These are phyloP conservation scores for Brachystomella parvula DNA, from an alignment of 1,140 invertebrate genomes.

Conservation along the genomic window DNA sequence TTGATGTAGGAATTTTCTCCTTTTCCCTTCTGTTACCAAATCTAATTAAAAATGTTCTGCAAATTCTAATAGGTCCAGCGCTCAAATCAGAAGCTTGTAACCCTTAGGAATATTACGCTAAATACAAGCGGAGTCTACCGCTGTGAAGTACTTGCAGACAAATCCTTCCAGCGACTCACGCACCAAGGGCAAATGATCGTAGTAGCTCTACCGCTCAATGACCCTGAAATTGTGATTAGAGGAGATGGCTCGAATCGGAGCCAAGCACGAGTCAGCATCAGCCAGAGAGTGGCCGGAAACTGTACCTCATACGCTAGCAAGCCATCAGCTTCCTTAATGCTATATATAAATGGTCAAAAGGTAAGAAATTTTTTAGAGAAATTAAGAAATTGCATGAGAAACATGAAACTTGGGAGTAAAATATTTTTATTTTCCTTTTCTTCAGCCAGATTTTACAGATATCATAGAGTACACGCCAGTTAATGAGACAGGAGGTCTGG, in stretches of 20 bases:
- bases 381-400: neutral
- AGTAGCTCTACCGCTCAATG: neutral
- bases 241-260: neutral
- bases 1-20: neutral
- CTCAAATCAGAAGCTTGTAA: constrained; percentile 44
- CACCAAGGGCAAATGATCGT: constrained; percentile 3
- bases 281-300: neutral
- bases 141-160: constrained; percentile 69
- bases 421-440: neutral
- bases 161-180: neutral
- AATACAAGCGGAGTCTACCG: constrained; percentile 59
- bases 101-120: constrained; percentile 54
- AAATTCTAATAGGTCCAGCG: neutral
- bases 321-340: neutral
- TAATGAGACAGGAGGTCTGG: constrained; percentile 37
- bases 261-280: neutral
- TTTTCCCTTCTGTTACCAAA: neutral
- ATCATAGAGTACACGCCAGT: constrained; percentile 38
- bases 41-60: neutral
- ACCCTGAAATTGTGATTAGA: constrained; percentile 1
- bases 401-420: neutral
- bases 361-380: neutral
- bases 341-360: constrained; percentile 12
- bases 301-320: constrained; percentile 1
- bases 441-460: constrained; percentile 36